Evolutionary conservation across 2,797 vertebrate species (phyloP).

Genomic region (Oryzias dopingdopingensis): DNA sequence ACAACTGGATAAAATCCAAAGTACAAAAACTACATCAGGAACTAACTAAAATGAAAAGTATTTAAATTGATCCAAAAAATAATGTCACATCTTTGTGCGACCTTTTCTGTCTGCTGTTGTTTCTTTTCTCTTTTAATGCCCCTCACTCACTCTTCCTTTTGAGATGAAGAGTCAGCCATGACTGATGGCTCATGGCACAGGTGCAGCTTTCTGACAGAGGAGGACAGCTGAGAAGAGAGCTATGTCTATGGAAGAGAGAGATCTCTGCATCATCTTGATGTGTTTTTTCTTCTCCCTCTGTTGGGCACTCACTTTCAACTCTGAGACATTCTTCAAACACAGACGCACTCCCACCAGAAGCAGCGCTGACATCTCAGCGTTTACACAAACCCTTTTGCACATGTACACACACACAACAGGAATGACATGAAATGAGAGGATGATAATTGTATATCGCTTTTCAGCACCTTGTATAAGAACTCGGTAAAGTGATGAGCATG

Average conservation of each 20-base stretch:
- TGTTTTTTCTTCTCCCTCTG: conserved; percentile 26
- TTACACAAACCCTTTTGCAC: background rate
- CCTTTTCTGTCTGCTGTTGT: conserved; percentile 4
- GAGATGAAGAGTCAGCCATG: conserved; percentile 40
- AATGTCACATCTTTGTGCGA: conserved; percentile 28
- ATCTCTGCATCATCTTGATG: conserved; percentile 47
- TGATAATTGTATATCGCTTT: conserved; percentile 52
- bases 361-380: conserved; percentile 19
- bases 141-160: conserved; percentile 10
- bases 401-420: conserved; percentile 15
- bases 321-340: conserved; percentile 11
- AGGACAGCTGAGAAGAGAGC: conserved; percentile 35
- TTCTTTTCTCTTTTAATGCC: conserved; percentile 5
- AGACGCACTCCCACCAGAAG: conserved; percentile 13
- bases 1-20: too few species aligned
- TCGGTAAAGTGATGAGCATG: conserved; percentile 25
- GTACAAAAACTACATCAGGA: too few species aligned
- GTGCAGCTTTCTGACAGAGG: conserved; percentile 44
- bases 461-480: conserved; percentile 53
- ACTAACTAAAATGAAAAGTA: background rate
- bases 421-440: conserved; percentile 44
- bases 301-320: conserved; percentile 7
- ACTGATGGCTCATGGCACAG: conserved; percentile 48
- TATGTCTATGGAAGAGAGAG: conserved; percentile 4
- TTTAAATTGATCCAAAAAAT: conserved; percentile 29